Evolutionary conservation across 2,888 invertebrate genomes (phyloP).

Genomic region (Nowickia ferox): DNA sequence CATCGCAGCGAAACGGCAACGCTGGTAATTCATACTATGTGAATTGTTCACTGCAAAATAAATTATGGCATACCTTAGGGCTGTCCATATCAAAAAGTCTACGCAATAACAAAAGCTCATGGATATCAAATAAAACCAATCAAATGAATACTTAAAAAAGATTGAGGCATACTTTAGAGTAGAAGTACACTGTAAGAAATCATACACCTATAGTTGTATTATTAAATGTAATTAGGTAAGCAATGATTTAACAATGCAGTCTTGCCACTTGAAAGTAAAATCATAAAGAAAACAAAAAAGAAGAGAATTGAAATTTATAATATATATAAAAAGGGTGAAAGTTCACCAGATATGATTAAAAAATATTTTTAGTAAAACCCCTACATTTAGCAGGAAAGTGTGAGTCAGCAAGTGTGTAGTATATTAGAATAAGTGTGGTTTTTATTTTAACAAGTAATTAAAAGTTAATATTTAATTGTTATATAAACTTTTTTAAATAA

Average conservation of each 20-base stretch:
- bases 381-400: no score
- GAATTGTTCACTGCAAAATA: background rate
- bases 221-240: background rate
- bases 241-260: background rate
- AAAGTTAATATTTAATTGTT: background rate
- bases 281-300: no score
- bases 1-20: background rate
- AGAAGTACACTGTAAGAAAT: background rate
- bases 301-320: no score
- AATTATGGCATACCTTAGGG: constrained; percentile 7
- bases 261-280: background rate
- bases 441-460: background rate
- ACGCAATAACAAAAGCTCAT: constrained; percentile 1
- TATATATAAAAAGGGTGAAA: no score
- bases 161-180: constrained; percentile 12
- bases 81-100: background rate
- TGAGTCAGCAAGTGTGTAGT: background rate
- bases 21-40: background rate
- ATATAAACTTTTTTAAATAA: background rate
- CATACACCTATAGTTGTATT: no score
- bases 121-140: background rate
- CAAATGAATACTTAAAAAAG: background rate
- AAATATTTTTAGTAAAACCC: no score
- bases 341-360: no score
- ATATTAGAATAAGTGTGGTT: background rate